phyloP scores from a whole-genome alignment of 2,888 invertebrate genomes.

The Pollenia angustigena region DNA sequence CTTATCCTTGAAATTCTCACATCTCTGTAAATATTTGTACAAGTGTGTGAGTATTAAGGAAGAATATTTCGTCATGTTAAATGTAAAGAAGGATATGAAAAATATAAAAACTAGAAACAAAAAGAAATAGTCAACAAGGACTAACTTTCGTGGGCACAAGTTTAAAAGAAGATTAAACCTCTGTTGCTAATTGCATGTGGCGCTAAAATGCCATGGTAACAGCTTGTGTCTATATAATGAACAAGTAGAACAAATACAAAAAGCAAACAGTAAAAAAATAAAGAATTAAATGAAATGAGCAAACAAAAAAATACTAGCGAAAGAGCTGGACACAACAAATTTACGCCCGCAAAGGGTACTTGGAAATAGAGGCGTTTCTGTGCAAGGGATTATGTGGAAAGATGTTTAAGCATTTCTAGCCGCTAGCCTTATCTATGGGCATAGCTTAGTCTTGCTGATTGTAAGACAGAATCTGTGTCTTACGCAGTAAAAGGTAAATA shows the following conservation, averaged over 20 bases:
- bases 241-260: constrained; percentile 32
- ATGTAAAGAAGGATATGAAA: constrained; percentile 3
- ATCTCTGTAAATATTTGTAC: background rate
- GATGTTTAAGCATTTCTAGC: background rate
- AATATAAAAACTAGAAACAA: background rate
- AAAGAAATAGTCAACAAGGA: constrained; percentile 22
- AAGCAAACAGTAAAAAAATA: constrained; percentile 30
- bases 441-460: too few species aligned
- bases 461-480: too few species aligned
- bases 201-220: constrained; percentile 63
- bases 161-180: constrained; percentile 69
- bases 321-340: constrained; percentile 51
- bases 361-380: background rate
- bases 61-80: background rate
- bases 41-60: background rate
- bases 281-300: constrained; percentile 18
- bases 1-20: background rate
- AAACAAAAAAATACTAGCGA: background rate
- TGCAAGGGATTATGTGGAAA: background rate
- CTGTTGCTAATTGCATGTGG: constrained; percentile 71
- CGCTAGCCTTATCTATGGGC: too few species aligned
- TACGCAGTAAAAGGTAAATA: too few species aligned
- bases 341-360: constrained; percentile 11
- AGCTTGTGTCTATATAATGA: constrained; percentile 55
- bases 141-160: constrained; percentile 62